A percentile compares a stretch with the other conserved stretches of the same genome.
These are phyloP conservation scores for Chiloscyllium plagiosum DNA, from an alignment of 2,113 vertebrate genomes.

Conservation along the genomic window DNA sequence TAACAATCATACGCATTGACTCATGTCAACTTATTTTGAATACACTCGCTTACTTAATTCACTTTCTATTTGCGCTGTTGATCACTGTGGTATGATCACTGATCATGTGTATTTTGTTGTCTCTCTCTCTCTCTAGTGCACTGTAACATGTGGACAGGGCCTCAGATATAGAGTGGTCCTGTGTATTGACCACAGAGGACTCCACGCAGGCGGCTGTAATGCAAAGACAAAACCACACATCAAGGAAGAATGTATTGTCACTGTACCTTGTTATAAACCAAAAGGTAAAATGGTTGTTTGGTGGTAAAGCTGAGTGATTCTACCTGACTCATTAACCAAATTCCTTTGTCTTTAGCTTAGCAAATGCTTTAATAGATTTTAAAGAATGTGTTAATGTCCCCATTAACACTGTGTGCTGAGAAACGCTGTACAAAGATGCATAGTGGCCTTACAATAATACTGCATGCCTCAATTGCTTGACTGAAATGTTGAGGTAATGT, in stretches of 20 bases:
- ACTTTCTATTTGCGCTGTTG: neutral
- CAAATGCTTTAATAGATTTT: conserved; percentile 10
- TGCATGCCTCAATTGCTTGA: neutral
- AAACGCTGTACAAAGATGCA: neutral
- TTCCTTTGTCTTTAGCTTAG: neutral
- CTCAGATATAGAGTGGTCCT: conserved; percentile 91
- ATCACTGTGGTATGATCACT: neutral
- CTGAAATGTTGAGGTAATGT: neutral
- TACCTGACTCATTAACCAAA: neutral
- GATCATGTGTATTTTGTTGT: neutral
- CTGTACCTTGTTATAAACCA: conserved; percentile 87
- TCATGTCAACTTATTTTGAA: conserved; percentile 40
- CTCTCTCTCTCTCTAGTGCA: conserved; percentile 65
- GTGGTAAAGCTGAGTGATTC: neutral
- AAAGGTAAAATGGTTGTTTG: conserved; percentile 61
- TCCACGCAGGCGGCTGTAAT: conserved; percentile 87
- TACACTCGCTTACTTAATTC: conserved; percentile 35
- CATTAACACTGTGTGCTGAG: neutral
- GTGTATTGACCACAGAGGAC: conserved; percentile 86
- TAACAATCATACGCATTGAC: conserved; percentile 43
- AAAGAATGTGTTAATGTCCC: no score
- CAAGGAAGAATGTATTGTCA: conserved; percentile 87
- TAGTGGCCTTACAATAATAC: neutral
- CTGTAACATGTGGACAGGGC: conserved; percentile 90
- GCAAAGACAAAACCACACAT: conserved; percentile 89